phyloP scores from a whole-genome alignment of 2,113 vertebrate genomes.

The Pelecanoides urinatrix region DNA sequence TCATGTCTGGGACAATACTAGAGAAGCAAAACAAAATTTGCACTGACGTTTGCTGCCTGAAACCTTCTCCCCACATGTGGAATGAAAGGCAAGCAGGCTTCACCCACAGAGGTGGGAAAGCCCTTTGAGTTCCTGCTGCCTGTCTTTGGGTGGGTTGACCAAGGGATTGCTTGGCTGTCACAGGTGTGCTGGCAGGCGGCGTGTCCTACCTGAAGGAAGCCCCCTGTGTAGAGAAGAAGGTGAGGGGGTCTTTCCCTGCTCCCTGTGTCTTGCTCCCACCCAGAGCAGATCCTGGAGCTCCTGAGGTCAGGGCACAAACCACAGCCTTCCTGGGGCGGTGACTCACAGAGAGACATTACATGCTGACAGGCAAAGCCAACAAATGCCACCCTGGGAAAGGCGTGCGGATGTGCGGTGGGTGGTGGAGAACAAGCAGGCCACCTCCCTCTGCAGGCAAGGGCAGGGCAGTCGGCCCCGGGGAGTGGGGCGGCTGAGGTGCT shows the following conservation, averaged over 20 bases:
- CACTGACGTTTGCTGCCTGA: not conserved
- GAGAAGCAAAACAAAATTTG: not conserved
- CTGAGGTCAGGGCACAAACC: not conserved
- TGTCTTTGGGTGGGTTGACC: not conserved
- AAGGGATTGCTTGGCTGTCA: not conserved
- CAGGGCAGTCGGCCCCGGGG: rapidly evolving
- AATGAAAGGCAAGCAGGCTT: not conserved
- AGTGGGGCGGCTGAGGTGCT: not conserved
- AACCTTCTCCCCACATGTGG: not conserved
- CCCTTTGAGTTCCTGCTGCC: not conserved
- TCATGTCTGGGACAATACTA: not conserved
- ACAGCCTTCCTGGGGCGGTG: not conserved
- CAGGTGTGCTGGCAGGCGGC: not conserved
- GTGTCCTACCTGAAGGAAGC: not conserved
- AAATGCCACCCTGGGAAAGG: not conserved
- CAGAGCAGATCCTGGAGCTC: not conserved
- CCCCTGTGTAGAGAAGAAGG: not conserved
- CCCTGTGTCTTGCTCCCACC: not conserved
- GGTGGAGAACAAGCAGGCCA: not conserved
- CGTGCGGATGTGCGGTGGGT: rapidly evolving
- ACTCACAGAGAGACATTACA: not conserved
- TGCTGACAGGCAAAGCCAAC: not conserved
- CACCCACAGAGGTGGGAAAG: not conserved
- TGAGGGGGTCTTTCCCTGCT: not conserved
- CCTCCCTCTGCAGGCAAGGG: not conserved